A percentile compares a stretch with the other conserved stretches of the same genome.
Conservation (phyloP, 2,888 invertebrate genomes). For the Bellardia pandia region DNA sequence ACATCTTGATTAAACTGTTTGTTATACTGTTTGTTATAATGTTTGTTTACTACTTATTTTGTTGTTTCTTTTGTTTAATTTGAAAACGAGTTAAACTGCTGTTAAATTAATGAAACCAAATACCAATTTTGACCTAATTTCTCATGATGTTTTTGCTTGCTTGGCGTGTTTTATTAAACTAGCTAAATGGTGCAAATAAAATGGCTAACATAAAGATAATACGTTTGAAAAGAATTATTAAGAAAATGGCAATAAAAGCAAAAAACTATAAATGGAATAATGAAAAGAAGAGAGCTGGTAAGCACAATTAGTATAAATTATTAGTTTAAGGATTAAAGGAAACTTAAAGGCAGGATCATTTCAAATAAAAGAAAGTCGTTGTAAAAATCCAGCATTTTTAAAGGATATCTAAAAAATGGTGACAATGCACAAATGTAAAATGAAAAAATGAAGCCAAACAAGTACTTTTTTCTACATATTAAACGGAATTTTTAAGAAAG, state of each 20-base stretch:
- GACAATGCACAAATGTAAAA: no score
- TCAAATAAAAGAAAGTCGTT: no score
- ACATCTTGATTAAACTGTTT: constrained; percentile 49
- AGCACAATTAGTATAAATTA: constrained; percentile 8
- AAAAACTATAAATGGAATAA: background rate
- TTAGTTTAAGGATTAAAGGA: background rate
- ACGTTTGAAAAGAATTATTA: no score
- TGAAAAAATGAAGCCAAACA: no score
- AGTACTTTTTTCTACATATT: no score
- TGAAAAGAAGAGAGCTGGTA: background rate
- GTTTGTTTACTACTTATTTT: background rate
- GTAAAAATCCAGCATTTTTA: no score
- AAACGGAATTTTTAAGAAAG: no score
- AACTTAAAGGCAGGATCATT: background rate
- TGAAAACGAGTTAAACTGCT: constrained; percentile 17
- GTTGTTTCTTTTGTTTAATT: background rate
- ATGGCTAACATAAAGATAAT: background rate
- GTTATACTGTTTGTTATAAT: background rate
- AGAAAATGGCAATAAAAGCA: no score
- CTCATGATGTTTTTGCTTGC: background rate
- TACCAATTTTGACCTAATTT: constrained; percentile 50
- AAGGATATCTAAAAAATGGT: no score
- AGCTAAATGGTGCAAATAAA: constrained; percentile 46
- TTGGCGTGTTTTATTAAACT: background rate
- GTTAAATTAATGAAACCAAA: constrained; percentile 35